A percentile compares a stretch with the other conserved stretches of the same genome.
Conservation (phyloP, 2,888 invertebrate genomes). For the Tricholauxania praeusta region DNA sequence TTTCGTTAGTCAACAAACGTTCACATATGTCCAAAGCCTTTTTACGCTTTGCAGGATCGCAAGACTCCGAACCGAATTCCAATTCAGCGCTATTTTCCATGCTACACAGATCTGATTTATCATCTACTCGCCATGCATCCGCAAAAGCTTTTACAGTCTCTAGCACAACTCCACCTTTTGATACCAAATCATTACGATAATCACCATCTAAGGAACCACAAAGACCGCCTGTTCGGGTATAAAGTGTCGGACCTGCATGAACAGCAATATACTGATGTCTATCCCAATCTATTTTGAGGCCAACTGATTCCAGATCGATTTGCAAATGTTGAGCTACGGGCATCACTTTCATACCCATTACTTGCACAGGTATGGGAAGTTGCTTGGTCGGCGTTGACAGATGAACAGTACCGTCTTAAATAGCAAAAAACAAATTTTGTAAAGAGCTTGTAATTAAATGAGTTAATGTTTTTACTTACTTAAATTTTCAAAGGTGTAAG, state of each 20-base stretch:
- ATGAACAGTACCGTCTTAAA: conserved; percentile 71
- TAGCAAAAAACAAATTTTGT: not conserved
- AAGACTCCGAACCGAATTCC: conserved; percentile 58
- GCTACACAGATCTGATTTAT: conserved; percentile 57
- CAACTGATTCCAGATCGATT: conserved; percentile 76
- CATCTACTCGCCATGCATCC: conserved; percentile 66
- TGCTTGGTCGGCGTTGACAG: conserved; percentile 71
- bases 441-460: not conserved
- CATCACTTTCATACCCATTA: conserved; percentile 80
- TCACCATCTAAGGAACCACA: conserved; percentile 85
- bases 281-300: conserved; percentile 83
- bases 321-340: conserved; percentile 79
- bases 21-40: conserved; percentile 74
- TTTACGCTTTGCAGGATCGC: conserved; percentile 55
- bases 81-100: conserved; percentile 61
- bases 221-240: conserved; percentile 85
- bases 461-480: conserved; percentile 61
- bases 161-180: conserved; percentile 72
- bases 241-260: conserved; percentile 76
- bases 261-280: conserved; percentile 75
- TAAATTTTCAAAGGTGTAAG: conserved; percentile 72
- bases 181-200: conserved; percentile 76
- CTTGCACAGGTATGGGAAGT: conserved; percentile 79
- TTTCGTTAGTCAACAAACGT: conserved; percentile 74
- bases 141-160: conserved; percentile 64